Base-by-base conservation (phyloP, 2,888 invertebrate genomes). In the Eristalinus sepulchralis region DNA sequence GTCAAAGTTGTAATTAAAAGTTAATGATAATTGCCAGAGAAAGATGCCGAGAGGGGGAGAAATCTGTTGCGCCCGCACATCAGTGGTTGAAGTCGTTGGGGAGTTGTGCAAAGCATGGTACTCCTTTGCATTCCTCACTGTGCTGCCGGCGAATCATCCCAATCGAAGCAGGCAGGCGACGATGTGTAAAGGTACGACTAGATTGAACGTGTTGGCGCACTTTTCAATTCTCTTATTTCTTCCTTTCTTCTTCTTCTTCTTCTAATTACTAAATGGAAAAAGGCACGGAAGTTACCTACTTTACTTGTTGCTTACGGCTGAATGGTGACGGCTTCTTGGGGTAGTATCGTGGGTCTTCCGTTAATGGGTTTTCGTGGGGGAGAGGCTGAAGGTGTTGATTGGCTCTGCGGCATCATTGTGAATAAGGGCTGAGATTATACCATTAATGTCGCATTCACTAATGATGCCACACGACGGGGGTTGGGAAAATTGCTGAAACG, bases 1-100 rank as follows among this genome's bases (percentile, higher is more conserved):
- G 78, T 79, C 83, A 83, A 86, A 86, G 83, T 73, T 83, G 71
- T 75, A 86, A 86, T 86, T 86, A 86, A 86, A 86, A 86, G 78
- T 86, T 83, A 79, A 83, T 86, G 83, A 64, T 79, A 78, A 86
- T 75, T 78, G 71, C 73, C 67, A 71, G 70, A 39, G 31, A 66
- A 27, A 27, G 27, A 5, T 2, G 5, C 2, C 27, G 27, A 27
- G 27, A 27, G 27, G 27, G 27, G 5, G 27, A 31, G 24, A 70
- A 86, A 86, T 78, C 78, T 78, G 78, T 82, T 75, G 78, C 55
- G 47, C 63, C 36, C 27, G 27, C 27, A 27, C 27, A 27, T 55
- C 20, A 20, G 31, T 67, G 47, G 20, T 57, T 33, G 22, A 55
- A 27, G 33, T 36, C 31, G 20, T 17, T 8, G 17, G 8, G 17